phyloP scores from a whole-genome alignment of 2,113 vertebrate species.

The Delphinus delphis region DNA sequence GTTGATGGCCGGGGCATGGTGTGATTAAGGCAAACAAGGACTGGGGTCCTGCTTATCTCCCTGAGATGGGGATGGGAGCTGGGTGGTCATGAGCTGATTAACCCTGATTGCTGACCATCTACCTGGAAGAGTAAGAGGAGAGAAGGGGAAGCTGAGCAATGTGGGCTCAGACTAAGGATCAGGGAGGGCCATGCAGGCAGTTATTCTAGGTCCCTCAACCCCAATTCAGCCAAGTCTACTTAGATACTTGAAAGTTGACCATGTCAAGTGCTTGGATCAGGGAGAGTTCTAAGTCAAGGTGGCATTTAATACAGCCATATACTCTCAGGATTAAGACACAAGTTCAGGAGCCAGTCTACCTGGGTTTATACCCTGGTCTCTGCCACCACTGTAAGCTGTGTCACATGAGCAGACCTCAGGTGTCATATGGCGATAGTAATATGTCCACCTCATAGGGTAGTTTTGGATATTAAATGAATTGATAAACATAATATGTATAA shows the following conservation, averaged over 20 bases:
- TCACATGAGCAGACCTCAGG: background rate
- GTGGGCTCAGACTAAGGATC: background rate
- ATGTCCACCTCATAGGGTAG: background rate
- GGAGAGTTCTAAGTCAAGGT: background rate
- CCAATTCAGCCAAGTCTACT: background rate
- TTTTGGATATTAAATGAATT: background rate
- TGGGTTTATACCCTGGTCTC: background rate
- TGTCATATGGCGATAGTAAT: background rate
- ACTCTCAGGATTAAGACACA: background rate
- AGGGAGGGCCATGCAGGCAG: background rate
- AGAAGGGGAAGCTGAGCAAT: background rate
- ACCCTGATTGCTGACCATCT: background rate
- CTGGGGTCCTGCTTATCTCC: background rate
- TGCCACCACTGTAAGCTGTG: background rate
- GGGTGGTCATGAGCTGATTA: background rate
- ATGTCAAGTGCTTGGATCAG: background rate
- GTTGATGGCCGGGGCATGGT: background rate
- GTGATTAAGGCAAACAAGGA: background rate
- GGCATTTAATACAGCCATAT: background rate
- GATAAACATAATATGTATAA: background rate
- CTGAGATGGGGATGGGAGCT: background rate
- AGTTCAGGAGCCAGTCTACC: background rate
- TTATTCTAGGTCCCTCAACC: background rate
- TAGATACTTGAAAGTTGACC: background rate
- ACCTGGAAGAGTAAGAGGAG: background rate